These are phyloP conservation scores for Liposcelis brunnea DNA, from an alignment of 2,888 invertebrate genomes.

Conservation along the genomic window DNA sequence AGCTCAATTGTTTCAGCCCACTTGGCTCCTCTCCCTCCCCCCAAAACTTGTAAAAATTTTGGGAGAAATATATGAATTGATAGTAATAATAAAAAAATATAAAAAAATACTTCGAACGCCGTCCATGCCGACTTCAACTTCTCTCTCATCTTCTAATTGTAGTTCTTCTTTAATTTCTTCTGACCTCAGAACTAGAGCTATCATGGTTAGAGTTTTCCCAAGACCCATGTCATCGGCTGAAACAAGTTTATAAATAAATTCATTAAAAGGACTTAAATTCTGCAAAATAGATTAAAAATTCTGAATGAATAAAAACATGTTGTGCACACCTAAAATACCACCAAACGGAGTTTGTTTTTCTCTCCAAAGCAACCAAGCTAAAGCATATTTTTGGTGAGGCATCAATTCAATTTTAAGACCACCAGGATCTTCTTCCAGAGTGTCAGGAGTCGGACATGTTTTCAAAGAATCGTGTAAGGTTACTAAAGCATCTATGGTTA, in stretches of 20 bases:
- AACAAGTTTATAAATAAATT: conserved; percentile 11
- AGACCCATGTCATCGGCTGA: conserved; percentile 64
- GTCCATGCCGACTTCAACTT: conserved; percentile 18
- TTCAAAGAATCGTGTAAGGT: conserved; percentile 52
- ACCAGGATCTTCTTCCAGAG: conserved; percentile 38
- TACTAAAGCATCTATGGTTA: conserved; percentile 54
- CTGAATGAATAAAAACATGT: not conserved
- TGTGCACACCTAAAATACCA: conserved; percentile 57
- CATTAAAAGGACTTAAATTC: not conserved
- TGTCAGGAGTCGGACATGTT: conserved; percentile 43
- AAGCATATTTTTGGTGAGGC: conserved; percentile 69
- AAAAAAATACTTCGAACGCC: conserved; percentile 11
- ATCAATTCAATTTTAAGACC: conserved; percentile 50
- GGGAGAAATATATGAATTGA: too few species aligned
- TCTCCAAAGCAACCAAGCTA: conserved; percentile 79
- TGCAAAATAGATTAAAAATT: not conserved
- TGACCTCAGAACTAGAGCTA: conserved; percentile 45
- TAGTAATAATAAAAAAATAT: not conserved
- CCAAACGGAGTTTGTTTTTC: conserved; percentile 73
- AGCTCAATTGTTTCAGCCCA: too few species aligned
- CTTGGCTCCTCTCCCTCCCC: too few species aligned
- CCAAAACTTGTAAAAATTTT: too few species aligned
- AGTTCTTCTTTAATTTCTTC: conserved; percentile 29
- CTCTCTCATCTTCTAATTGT: conserved; percentile 26
- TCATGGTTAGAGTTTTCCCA: conserved; percentile 72